Conservation (phyloP, 1,140 invertebrate species). For the Schmidtea mediterranea region DNA sequence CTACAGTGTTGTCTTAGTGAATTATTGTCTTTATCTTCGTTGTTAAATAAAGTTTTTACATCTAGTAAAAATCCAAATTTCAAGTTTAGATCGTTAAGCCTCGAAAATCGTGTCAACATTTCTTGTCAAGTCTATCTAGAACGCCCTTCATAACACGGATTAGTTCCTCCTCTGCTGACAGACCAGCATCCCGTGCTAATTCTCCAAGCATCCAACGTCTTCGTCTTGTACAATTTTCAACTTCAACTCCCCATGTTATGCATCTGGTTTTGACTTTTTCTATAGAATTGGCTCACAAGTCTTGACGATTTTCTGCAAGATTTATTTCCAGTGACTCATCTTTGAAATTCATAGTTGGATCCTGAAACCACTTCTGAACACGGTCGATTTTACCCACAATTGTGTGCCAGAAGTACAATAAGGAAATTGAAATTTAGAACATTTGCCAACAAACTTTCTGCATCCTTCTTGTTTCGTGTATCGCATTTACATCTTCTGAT, state of each 20-base stretch:
- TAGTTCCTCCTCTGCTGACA: conserved; percentile 9
- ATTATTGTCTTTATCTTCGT: conserved; percentile 4
- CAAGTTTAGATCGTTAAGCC: conserved; percentile 4
- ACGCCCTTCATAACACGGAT: conserved; percentile 7
- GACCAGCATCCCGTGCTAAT: conserved; percentile 1
- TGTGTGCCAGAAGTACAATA: conserved; percentile 4
- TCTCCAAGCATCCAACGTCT: conserved; percentile 3
- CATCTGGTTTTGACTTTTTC: conserved; percentile 4
- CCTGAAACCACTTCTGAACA: conserved; percentile 3
- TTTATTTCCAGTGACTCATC: conserved; percentile 6
- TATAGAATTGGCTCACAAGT: conserved; percentile 1
- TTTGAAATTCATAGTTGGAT: conserved; percentile 7
- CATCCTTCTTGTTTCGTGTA: conserved; percentile 5
- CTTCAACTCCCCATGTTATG: conserved; percentile 4
- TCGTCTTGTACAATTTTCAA: conserved; percentile 5
- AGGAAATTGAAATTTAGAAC: conserved; percentile 5
- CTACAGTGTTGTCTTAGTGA: conserved; percentile 5
- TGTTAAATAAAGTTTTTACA: conserved; percentile 5
- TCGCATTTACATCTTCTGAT: conserved; percentile 3
- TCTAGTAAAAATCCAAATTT: conserved; percentile 9
- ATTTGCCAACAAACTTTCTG: conserved; percentile 3
- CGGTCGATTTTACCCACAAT: conserved; percentile 5
- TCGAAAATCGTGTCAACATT: conserved; percentile 6
- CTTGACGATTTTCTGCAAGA: conserved; percentile 1
- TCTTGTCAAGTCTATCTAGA: conserved; percentile 8